These are phyloP conservation scores for Sphinx pinastri DNA, from an alignment of 2,888 invertebrate species.

Conservation along the genomic window DNA sequence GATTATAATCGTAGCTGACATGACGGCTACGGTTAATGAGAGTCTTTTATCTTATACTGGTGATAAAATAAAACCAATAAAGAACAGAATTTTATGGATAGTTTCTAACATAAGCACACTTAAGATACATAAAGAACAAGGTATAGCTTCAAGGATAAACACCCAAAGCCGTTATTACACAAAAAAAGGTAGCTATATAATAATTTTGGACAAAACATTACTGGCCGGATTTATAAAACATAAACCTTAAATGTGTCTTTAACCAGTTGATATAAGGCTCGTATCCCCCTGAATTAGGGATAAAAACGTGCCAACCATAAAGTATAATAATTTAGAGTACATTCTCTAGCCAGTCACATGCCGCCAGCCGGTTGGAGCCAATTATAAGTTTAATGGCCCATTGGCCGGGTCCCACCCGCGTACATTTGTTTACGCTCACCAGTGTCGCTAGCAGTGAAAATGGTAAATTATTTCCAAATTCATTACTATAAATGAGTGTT, in stretches of 20 bases:
- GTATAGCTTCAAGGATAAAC: too few species aligned
- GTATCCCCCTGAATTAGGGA: neutral
- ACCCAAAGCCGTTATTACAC: too few species aligned
- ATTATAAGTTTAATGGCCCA: slow-evolving; percentile 60
- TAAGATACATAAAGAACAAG: too few species aligned
- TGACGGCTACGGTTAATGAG: too few species aligned
- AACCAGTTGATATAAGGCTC: neutral
- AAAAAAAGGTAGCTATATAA: too few species aligned
- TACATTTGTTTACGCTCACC: slow-evolving; percentile 37
- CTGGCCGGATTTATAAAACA: neutral
- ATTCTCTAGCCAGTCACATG: slow-evolving; percentile 47
- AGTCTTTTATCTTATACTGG: too few species aligned
- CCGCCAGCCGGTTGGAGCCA: slow-evolving; percentile 46
- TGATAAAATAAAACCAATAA: too few species aligned
- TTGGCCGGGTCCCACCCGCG: slow-evolving; percentile 41
- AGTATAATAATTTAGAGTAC: slow-evolving; percentile 34
- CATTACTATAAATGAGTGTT: slow-evolving; percentile 18
- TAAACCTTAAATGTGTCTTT: neutral
- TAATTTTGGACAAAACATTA: too few species aligned
- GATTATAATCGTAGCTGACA: too few species aligned
- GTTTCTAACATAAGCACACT: too few species aligned
- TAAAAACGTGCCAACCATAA: slow-evolving; percentile 24
- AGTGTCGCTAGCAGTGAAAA: slow-evolving; percentile 19
- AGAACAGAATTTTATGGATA: too few species aligned
- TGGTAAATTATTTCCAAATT: slow-evolving; percentile 16